These are phyloP conservation scores for Harmothoe impar DNA, from an alignment of 2,888 invertebrate species.

Conservation along the genomic window DNA sequence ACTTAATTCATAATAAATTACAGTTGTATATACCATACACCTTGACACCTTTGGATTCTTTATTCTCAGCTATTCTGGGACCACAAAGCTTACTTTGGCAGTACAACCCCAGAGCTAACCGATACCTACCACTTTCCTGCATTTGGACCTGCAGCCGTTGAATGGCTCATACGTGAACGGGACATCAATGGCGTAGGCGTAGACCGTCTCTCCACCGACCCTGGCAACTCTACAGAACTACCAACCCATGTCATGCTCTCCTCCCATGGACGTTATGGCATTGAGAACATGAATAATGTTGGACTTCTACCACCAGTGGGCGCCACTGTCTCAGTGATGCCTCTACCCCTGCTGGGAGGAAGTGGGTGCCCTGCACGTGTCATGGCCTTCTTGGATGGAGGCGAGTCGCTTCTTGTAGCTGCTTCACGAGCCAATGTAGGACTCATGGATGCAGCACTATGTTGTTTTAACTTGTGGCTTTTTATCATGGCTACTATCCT, in stretches of 20 bases:
- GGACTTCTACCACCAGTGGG: constrained; percentile 70
- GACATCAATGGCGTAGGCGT: constrained; percentile 86
- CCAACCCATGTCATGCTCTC: constrained; percentile 83
- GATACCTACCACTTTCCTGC: constrained; percentile 63
- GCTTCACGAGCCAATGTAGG: no score
- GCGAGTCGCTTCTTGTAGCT: no score
- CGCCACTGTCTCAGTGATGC: constrained; percentile 84
- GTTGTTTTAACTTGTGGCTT: no score
- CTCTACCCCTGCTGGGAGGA: constrained; percentile 86
- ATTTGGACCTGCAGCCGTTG: constrained; percentile 86
- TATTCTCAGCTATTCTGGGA: constrained; percentile 73
- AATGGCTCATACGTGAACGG: constrained; percentile 85
- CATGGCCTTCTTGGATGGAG: constrained; percentile 76
- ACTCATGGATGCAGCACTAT: no score
- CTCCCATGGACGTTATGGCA: constrained; percentile 83
- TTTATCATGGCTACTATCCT: no score
- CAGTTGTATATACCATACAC: no score
- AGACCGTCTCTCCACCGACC: constrained; percentile 85
- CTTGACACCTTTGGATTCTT: no score
- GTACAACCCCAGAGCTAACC: not conserved
- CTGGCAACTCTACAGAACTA: not conserved
- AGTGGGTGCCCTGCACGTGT: constrained; percentile 87
- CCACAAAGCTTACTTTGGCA: constrained; percentile 63
- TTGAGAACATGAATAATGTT: constrained; percentile 86
- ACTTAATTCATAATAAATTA: no score